Evolutionary conservation across 2,888 invertebrate genomes (phyloP).

Genomic region (Dorcus hopei): DNA sequence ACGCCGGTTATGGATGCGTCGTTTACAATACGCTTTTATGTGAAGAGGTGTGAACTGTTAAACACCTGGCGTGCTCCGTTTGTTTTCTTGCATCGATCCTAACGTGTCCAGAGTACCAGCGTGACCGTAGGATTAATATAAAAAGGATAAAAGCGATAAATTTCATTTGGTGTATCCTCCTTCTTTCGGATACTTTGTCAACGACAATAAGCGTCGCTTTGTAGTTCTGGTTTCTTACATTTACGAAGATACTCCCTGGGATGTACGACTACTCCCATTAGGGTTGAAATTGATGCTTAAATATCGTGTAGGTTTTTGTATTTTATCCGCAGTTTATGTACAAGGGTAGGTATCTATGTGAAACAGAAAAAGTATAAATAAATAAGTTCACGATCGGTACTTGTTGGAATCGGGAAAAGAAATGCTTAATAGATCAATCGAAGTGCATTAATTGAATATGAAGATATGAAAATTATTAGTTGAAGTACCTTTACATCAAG

Average conservation of each 20-base stretch:
- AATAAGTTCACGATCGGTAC: too few relatives aligned
- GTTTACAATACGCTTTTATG: slow-evolving; percentile 17
- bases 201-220: background rate
- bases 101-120: too few relatives aligned
- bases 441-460: too few relatives aligned
- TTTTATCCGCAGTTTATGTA: background rate
- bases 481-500: too few relatives aligned
- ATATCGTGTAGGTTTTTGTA: background rate
- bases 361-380: too few relatives aligned
- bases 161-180: background rate
- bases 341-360: too few relatives aligned
- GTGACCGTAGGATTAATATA: too few relatives aligned
- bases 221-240: background rate
- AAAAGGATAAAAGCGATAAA: background rate
- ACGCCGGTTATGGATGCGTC: slow-evolving; percentile 20
- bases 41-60: slow-evolving; percentile 28
- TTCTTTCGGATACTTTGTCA: background rate
- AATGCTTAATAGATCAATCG: too few relatives aligned
- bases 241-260: background rate
- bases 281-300: background rate
- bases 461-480: too few relatives aligned
- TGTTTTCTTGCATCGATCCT: too few relatives aligned
- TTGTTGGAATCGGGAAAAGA: too few relatives aligned
- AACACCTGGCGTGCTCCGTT: slow-evolving; percentile 9
- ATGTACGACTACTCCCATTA: background rate